A percentile compares a stretch with the other conserved stretches of the same genome.
Conservation (phyloP, 2,888 invertebrate genomes). For the Parnassius orleans region DNA sequence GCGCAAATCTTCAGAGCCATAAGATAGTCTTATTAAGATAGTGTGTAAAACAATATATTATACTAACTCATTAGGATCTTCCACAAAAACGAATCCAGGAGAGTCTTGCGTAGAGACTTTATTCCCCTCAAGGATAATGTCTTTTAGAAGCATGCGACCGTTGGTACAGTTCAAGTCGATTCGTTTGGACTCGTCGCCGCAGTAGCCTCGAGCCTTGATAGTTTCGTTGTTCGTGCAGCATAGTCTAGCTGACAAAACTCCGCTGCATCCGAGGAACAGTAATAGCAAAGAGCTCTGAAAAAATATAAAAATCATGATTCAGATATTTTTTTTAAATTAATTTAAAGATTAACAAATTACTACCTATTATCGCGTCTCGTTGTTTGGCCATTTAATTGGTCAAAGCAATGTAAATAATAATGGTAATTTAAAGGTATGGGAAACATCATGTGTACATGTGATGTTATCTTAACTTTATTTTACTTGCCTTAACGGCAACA, state of each 20-base stretch:
- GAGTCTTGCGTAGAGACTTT: slow-evolving; percentile 63
- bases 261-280: slow-evolving; percentile 43
- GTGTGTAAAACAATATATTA: no score
- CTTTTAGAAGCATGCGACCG: slow-evolving; percentile 58
- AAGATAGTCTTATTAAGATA: no score
- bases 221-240: slow-evolving; percentile 58
- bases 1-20: no score
- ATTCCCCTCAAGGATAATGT: slow-evolving; percentile 54
- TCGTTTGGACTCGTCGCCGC: slow-evolving; percentile 38
- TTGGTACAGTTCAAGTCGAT: slow-evolving; percentile 51
- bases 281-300: slow-evolving; percentile 56
- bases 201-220: slow-evolving; percentile 44
- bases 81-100: slow-evolving; percentile 56
- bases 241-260: slow-evolving; percentile 39
- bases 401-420: no score
- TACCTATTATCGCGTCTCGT: no score
- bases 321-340: no score
- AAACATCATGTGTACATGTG: no score
- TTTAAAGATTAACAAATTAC: no score
- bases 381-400: no score
- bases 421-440: no score
- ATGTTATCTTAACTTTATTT: no score
- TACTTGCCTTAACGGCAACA: no score
- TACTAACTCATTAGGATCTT: slow-evolving; percentile 61
- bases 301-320: background rate